Conservation (phyloP, 2,113 vertebrate species). For the Motacilla tschutschensis region DNA sequence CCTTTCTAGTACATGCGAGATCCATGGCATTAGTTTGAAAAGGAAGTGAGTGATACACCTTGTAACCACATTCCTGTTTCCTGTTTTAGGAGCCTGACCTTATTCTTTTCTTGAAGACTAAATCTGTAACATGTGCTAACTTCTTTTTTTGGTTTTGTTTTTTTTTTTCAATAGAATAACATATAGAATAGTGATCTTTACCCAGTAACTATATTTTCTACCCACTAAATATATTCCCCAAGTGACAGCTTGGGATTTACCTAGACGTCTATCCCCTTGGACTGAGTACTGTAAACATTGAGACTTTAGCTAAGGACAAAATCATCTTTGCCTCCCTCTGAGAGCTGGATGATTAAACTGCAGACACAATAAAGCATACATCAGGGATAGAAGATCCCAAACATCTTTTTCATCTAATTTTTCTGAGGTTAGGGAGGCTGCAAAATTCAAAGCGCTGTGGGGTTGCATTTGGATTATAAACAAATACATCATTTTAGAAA, state of each 20-base stretch:
- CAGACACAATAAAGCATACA: background rate
- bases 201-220: background rate
- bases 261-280: fast-evolving
- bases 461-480: background rate
- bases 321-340: background rate
- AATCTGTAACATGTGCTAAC: background rate
- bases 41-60: background rate
- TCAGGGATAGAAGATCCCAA: background rate
- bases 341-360: background rate
- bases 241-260: background rate
- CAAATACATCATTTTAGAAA: background rate
- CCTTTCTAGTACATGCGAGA: background rate
- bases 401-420: background rate
- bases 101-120: background rate
- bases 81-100: background rate
- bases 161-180: background rate
- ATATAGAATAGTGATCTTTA: background rate
- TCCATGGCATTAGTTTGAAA: background rate
- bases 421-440: background rate
- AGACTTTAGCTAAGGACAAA: background rate
- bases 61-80: background rate
- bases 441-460: background rate
- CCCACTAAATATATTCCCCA: background rate
- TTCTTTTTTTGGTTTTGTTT: background rate
- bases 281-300: background rate